Base-by-base conservation (phyloP, 2,113 vertebrate genomes). In the Aramus guarauna region DNA sequence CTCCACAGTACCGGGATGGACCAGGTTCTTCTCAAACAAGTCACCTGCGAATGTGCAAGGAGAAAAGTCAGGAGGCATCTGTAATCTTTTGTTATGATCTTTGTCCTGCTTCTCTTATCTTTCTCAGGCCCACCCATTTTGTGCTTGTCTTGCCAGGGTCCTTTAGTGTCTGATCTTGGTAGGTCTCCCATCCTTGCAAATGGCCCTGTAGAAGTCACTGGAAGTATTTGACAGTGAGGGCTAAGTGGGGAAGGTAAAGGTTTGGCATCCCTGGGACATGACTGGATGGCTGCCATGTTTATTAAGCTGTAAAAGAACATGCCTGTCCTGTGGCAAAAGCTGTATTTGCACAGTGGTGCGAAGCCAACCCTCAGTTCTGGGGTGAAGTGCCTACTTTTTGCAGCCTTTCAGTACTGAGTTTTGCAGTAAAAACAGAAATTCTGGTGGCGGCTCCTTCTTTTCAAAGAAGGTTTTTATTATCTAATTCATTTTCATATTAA, bases 251-350 rank as follows among this genome's bases (percentile, higher is more conserved):
- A 95, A 93, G 52, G 82, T n/a, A 50, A 91, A 92, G 47, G 9
- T 93, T 86, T 96, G 92, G 85, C 88, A 75, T 71, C 39, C 52
- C 48, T 24, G 77, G 52, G 68, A 81, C 0, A 24, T 76, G 82
- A 47, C 92, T 97, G 94, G 92, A 90, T 86, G 88, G 17, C 41
- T 95, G 94, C 91, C 94, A 72, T 75, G 29, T 93, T 94, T 96
- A 94, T 90, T 90, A 94, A 95, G 72, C 85, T 78, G 63, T 77
- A 88, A 86, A 95, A 94, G 86, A 79, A 74, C 86, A 30, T 41
- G 86, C 60, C 55, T 95, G 86, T 96, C 92, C 68, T 86, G 59
- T 73, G 91, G 91, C 80, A 91, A 89, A 95, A 88, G 72, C 79
- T 88, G 68, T 95, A 43, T 96, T 96, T 96, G 79, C 88, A 74